Conservation (phyloP, 92 coral and sea anemone genomes). For the Phenganax stokvisi region DNA sequence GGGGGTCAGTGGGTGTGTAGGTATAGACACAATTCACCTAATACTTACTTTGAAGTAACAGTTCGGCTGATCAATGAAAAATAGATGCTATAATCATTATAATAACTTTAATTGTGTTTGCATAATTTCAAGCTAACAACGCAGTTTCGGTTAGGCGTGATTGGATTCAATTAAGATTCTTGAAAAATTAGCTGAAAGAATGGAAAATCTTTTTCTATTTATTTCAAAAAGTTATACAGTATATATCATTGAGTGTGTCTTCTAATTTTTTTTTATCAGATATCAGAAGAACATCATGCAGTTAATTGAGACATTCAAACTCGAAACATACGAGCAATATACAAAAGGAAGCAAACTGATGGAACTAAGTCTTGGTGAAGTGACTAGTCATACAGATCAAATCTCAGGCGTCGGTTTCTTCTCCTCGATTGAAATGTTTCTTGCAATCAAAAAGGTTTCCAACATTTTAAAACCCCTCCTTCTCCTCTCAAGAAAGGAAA, state of each 20-base stretch:
- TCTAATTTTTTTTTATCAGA: slow-evolving; percentile 31
- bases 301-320: slow-evolving; percentile 60
- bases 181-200: too few relatives aligned
- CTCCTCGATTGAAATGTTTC: slow-evolving; percentile 65
- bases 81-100: too few relatives aligned
- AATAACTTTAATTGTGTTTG: too few relatives aligned
- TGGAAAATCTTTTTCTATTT: background rate
- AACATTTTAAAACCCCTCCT: too few relatives aligned
- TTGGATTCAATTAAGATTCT: too few relatives aligned
- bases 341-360: slow-evolving; percentile 63
- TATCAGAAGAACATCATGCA: slow-evolving; percentile 62
- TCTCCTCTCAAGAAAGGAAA: background rate
- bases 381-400: slow-evolving; percentile 51
- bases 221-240: background rate
- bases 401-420: slow-evolving; percentile 60
- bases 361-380: slow-evolving; percentile 57
- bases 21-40: slow-evolving; percentile 29
- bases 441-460: slow-evolving; percentile 61
- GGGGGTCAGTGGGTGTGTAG: slow-evolving; percentile 95
- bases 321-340: slow-evolving; percentile 81
- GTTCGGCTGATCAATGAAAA: too few relatives aligned
- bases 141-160: too few relatives aligned
- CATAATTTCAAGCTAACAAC: too few relatives aligned
- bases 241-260: background rate
- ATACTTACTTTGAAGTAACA: too few relatives aligned